A percentile compares a stretch with the other conserved stretches of the same genome.
Evolutionary conservation across 2,113 vertebrate species (phyloP).

Genomic region (Notarius lentiginosus): DNA sequence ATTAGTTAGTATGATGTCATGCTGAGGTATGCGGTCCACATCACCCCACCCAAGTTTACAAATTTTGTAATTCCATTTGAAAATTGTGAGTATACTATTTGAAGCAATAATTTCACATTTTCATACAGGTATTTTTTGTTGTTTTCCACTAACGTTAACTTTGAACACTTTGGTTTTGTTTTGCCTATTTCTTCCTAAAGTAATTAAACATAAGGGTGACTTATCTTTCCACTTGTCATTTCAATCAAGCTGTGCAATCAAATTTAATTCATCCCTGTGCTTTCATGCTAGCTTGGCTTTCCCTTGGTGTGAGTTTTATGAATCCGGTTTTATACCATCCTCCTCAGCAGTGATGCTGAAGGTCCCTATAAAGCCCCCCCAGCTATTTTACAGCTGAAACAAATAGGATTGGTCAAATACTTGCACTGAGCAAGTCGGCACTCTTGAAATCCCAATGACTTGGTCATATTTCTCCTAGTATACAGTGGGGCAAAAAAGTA

Average conservation of each 20-base stretch:
- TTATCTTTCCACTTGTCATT: background rate
- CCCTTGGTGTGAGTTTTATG: background rate
- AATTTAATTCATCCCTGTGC: background rate
- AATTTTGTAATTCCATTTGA: background rate
- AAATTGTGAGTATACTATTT: background rate
- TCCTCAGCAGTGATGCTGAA: background rate
- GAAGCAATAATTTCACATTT: background rate
- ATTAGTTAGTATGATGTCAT: background rate
- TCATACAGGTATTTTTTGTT: background rate
- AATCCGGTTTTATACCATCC: background rate
- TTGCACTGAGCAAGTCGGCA: background rate
- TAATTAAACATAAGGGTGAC: background rate
- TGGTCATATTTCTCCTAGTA: background rate
- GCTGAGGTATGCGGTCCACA: background rate
- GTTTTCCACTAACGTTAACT: background rate
- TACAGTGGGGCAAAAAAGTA: too few relatives aligned
- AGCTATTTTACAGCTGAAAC: conserved; percentile 2
- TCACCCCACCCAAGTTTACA: background rate
- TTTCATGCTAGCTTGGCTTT: background rate
- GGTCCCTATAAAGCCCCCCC: background rate
- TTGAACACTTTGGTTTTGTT: conserved; percentile 1
- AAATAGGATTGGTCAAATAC: background rate
- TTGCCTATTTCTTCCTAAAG: background rate
- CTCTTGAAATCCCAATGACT: background rate
- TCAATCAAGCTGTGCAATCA: background rate